These are phyloP conservation scores for Cyphomyrus plagiostoma DNA, from an alignment of 2,113 vertebrate species.

Conservation along the genomic window DNA sequence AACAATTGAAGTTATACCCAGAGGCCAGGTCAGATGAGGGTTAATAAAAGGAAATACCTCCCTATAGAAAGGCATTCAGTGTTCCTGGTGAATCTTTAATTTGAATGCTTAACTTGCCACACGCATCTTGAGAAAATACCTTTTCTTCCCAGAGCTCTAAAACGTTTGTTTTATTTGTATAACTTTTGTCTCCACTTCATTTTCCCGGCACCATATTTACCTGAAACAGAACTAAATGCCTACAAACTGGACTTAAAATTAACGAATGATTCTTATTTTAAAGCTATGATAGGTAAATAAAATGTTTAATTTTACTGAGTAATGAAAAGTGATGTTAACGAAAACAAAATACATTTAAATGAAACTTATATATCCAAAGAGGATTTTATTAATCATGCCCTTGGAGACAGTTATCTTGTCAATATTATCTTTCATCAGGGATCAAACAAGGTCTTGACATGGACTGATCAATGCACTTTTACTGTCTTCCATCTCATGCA, in stretches of 20 bases:
- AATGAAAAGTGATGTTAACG: background rate
- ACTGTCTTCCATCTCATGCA: background rate
- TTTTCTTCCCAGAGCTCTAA: background rate
- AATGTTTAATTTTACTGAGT: background rate
- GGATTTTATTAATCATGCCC: background rate
- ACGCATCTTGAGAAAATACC: background rate
- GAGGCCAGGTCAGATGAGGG: conserved; percentile 56
- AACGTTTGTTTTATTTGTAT: background rate
- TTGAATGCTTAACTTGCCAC: conserved; percentile 26
- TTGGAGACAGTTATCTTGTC: background rate
- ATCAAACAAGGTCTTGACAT: background rate
- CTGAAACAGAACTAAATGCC: background rate
- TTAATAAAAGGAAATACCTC: conserved; percentile 68
- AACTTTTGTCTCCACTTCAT: background rate
- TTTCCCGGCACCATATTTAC: background rate
- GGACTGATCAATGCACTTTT: background rate
- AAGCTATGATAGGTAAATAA: background rate
- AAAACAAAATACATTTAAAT: background rate
- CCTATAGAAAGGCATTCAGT: conserved; percentile 43
- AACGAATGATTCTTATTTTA: background rate
- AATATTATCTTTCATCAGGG: background rate
- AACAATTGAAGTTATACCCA: conserved; percentile 44
- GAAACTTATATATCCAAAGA: background rate
- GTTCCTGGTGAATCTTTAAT: conserved; percentile 60
- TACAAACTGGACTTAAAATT: background rate